Conservation (phyloP, 2,113 vertebrate species). For the Caracal caracal region DNA sequence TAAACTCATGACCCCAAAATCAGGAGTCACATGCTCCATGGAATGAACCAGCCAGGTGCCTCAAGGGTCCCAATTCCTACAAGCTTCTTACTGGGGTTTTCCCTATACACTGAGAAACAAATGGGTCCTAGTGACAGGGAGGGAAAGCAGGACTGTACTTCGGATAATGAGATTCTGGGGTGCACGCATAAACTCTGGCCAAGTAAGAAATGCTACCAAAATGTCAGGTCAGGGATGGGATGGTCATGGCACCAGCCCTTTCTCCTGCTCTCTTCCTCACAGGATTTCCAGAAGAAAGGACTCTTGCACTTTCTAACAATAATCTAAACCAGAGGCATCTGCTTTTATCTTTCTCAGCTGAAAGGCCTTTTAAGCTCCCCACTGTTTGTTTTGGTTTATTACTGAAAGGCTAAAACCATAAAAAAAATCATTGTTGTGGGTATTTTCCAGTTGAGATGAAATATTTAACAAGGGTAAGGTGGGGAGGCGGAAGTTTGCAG, state of each 20-base stretch:
- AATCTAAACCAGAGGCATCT: constrained; percentile 61
- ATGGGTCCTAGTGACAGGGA: not conserved
- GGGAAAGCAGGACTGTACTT: not conserved
- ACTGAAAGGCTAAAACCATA: constrained; percentile 75
- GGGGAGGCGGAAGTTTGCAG: constrained; percentile 72
- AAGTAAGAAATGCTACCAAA: not conserved
- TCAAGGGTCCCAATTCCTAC: not conserved
- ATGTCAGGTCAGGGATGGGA: not conserved
- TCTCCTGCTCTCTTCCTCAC: not conserved
- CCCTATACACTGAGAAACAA: not conserved
- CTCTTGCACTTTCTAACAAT: constrained; percentile 61
- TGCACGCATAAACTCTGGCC: not conserved
- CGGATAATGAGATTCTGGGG: not conserved
- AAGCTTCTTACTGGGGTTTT: not conserved
- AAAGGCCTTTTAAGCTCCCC: constrained; percentile 74
- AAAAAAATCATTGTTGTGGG: constrained; percentile 78
- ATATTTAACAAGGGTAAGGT: constrained; percentile 79
- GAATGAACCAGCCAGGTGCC: too few species aligned
- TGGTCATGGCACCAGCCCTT: not conserved
- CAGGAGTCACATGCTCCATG: too few species aligned
- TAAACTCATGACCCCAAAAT: too few species aligned
- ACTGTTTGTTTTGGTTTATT: constrained; percentile 82
- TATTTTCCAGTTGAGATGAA: constrained; percentile 83
- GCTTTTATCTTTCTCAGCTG: constrained; percentile 67
- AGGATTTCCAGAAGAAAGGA: constrained; percentile 42